phyloP scores from a whole-genome alignment of 2,888 invertebrate species.

The Meteorus cinctellus region DNA sequence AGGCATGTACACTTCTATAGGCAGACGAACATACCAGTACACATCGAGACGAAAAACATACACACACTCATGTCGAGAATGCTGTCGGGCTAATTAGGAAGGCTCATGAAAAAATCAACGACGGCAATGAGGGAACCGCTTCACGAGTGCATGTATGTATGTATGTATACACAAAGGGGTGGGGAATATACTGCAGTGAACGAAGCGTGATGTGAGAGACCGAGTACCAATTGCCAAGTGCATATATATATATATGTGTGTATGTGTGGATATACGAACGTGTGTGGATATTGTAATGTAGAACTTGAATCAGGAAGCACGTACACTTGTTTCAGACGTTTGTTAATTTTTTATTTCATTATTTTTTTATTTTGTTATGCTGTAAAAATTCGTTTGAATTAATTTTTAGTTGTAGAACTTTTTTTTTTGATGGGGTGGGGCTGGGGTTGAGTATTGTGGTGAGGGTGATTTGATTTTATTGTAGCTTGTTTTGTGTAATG shows the following conservation, averaged over 20 bases:
- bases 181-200: too few species aligned
- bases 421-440: too few species aligned
- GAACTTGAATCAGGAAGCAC: background rate
- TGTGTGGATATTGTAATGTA: background rate
- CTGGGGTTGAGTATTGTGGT: too few species aligned
- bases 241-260: background rate
- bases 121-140: conserved; percentile 1
- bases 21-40: conserved; percentile 35
- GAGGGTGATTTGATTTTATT: too few species aligned
- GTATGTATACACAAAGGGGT: too few species aligned
- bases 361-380: background rate
- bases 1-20: conserved; percentile 45
- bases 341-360: background rate
- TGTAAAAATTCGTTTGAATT: background rate
- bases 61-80: background rate
- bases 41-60: conserved; percentile 44
- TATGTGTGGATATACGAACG: background rate
- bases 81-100: conserved; percentile 19
- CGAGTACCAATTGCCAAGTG: background rate
- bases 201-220: too few species aligned
- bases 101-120: conserved; percentile 21
- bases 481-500: too few species aligned
- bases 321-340: background rate
- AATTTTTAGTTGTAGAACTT: too few species aligned
- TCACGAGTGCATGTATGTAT: too few species aligned